These are phyloP conservation scores for Coendou prehensilis DNA, from an alignment of 2,797 vertebrate species.

Conservation along the genomic window DNA sequence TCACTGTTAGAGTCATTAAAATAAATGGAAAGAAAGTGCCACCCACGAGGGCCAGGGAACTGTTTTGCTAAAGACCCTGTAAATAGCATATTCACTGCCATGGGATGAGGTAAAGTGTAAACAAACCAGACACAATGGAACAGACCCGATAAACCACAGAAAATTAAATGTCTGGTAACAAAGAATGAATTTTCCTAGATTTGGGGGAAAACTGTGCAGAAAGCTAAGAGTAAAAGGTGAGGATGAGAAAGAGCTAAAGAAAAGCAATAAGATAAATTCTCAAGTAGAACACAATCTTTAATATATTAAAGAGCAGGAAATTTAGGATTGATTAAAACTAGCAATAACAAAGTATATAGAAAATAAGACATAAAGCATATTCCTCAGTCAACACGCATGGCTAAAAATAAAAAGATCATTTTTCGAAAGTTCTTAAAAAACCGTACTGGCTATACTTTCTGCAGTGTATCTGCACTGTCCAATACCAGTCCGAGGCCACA, in stretches of 20 bases:
- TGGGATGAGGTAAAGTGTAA: not conserved
- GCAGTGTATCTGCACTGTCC: not conserved
- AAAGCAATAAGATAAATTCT: not conserved
- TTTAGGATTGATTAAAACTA: not conserved
- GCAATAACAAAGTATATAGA: not conserved
- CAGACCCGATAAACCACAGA: not conserved
- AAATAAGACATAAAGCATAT: not conserved
- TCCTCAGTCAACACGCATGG: not conserved
- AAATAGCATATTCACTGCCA: not conserved
- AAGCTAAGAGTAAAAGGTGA: not conserved
- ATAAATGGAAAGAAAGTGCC: not conserved
- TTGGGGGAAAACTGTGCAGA: not conserved
- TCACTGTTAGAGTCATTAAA: not conserved
- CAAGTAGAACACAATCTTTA: slow-evolving; percentile 14
- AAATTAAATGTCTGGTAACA: not conserved
- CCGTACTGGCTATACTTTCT: not conserved
- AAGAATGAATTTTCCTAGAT: slow-evolving; percentile 25
- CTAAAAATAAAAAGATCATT: not conserved
- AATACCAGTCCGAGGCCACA: not conserved
- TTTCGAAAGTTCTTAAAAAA: not conserved
- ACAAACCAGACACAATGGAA: not conserved
- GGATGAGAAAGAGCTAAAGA: not conserved
- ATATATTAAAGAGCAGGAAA: not conserved
- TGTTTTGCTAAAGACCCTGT: not conserved
- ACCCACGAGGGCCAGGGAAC: not conserved